These are phyloP conservation scores for Channa maculata DNA, from an alignment of 2,113 vertebrate genomes.

Conservation along the genomic window DNA sequence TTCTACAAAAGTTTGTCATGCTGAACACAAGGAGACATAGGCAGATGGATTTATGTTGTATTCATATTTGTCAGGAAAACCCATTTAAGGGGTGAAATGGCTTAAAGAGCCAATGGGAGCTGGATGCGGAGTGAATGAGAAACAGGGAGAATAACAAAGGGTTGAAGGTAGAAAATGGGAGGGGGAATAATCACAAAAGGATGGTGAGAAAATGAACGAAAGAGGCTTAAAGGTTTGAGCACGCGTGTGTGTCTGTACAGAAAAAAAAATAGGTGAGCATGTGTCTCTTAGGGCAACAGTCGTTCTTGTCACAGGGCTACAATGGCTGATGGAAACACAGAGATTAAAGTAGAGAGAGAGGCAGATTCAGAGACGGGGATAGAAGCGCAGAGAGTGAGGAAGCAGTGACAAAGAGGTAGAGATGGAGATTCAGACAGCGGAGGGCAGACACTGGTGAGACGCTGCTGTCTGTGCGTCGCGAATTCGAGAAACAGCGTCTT, in stretches of 20 bases:
- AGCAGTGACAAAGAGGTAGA: constrained; percentile 30
- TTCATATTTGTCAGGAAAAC: constrained; percentile 46
- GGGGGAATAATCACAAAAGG: constrained; percentile 60
- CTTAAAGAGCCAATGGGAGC: constrained; percentile 42
- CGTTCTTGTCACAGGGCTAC: constrained; percentile 50
- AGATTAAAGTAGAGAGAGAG: constrained; percentile 66
- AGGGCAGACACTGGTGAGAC: constrained; percentile 25
- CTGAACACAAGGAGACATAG: constrained; percentile 11
- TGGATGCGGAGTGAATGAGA: constrained; percentile 37
- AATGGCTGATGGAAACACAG: constrained; percentile 60
- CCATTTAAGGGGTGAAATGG: constrained; percentile 50
- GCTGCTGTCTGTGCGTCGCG: constrained; percentile 36
- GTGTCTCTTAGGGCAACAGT: constrained; percentile 58
- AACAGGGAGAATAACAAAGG: constrained; percentile 37
- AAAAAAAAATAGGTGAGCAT: constrained; percentile 35
- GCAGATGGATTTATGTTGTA: constrained; percentile 36
- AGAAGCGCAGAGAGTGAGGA: constrained; percentile 35
- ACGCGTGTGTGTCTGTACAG: constrained; percentile 15
- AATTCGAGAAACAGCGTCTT: constrained; percentile 63
- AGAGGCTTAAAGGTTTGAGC: constrained; percentile 42
- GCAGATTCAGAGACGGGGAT: constrained; percentile 34
- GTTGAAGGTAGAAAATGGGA: constrained; percentile 47
- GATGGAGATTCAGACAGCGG: constrained; percentile 53
- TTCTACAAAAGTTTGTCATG: constrained; percentile 12
- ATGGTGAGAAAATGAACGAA: constrained; percentile 28